These are phyloP conservation scores for Leptinotarsa rubiginosa DNA, from an alignment of 2,888 invertebrate genomes.

Conservation along the genomic window DNA sequence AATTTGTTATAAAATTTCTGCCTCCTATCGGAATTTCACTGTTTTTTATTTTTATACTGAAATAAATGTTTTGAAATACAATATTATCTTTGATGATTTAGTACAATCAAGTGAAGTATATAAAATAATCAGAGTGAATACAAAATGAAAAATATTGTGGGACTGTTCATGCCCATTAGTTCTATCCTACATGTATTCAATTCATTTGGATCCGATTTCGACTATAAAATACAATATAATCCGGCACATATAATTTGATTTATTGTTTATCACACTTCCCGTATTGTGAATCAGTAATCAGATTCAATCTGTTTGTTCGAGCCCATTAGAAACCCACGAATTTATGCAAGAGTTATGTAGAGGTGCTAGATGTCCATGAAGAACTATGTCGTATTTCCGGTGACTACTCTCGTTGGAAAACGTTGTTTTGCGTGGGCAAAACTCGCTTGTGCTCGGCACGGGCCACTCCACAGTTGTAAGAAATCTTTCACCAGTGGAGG, in stretches of 20 bases:
- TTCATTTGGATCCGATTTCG: background rate
- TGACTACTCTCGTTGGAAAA: conserved; percentile 38
- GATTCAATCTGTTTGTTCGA: conserved; percentile 28
- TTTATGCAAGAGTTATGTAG: conserved; percentile 39
- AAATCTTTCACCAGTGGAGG: conserved; percentile 9
- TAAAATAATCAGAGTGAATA: too few relatives aligned
- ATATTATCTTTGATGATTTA: too few relatives aligned
- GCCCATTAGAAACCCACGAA: conserved; percentile 42
- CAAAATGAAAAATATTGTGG: too few relatives aligned
- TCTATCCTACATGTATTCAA: background rate
- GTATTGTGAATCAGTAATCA: conserved; percentile 38
- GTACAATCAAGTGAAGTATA: too few relatives aligned
- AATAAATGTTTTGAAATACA: too few relatives aligned
- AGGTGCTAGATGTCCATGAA: conserved; percentile 44
- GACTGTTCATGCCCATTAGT: background rate
- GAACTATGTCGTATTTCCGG: conserved; percentile 47
- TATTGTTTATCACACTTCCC: conserved; percentile 14
- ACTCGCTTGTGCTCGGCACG: conserved; percentile 48
- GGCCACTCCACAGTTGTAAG: conserved; percentile 38
- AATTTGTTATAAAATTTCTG: too few relatives aligned
- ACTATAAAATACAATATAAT: conserved; percentile 2
- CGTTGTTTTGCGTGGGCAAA: conserved; percentile 41
- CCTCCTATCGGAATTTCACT: too few relatives aligned
- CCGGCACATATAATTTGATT: conserved; percentile 5
- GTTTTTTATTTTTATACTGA: too few relatives aligned